Evolutionary conservation across 2,113 vertebrate genomes (phyloP).

Genomic region (Halcyon malimbica): DNA sequence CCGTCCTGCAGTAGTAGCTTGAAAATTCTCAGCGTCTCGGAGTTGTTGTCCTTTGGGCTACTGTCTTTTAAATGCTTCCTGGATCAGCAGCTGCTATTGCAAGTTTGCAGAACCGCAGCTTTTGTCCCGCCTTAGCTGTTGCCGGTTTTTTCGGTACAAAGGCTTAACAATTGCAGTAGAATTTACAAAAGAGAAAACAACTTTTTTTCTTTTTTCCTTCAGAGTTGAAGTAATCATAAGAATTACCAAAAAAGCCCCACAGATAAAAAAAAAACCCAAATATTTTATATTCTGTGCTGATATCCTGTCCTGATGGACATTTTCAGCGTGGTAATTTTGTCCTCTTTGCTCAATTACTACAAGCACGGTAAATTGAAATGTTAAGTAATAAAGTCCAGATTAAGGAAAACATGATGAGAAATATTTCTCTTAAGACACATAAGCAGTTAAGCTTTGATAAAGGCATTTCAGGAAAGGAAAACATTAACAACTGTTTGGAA

Average conservation of each 20-base stretch:
- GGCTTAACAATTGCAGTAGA: not conserved
- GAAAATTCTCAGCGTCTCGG: not conserved
- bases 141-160: not conserved
- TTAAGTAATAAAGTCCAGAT: not conserved
- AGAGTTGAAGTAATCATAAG: not conserved
- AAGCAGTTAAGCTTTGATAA: not conserved
- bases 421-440: not conserved
- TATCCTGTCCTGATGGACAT: not conserved
- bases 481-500: not conserved
- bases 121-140: conserved; percentile 62
- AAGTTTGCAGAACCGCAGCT: conserved; percentile 69
- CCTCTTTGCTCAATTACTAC: not conserved
- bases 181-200: not conserved
- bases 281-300: not conserved
- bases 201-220: not conserved
- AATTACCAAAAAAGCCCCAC: fast-evolving
- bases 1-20: not conserved
- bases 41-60: conserved; percentile 63
- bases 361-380: not conserved
- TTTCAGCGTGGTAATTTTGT: not conserved
- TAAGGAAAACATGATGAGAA: not conserved
- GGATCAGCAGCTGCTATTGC: conserved; percentile 71
- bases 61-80: conserved; percentile 72
- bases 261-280: not conserved
- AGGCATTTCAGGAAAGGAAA: not conserved